Evolutionary conservation across 2,888 invertebrate species (phyloP).

Genomic region (Thymelicus acteon): DNA sequence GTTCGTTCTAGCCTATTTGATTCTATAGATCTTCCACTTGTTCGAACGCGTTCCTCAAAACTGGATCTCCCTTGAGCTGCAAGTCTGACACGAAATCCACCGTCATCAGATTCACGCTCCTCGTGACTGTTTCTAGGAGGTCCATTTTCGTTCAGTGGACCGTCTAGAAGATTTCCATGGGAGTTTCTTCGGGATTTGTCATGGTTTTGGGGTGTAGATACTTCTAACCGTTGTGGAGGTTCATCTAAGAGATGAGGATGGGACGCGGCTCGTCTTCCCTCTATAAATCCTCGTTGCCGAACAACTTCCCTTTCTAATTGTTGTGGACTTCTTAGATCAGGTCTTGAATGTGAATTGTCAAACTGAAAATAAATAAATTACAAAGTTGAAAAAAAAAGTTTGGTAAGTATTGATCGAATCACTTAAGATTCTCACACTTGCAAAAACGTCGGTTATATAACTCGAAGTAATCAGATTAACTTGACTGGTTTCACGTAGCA

Average conservation of each 20-base stretch:
- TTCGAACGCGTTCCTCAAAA: constrained; percentile 76
- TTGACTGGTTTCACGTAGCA: neutral
- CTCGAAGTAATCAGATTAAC: neutral
- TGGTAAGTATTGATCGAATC: neutral
- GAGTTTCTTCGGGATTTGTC: constrained; percentile 83
- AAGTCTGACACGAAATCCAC: constrained; percentile 83
- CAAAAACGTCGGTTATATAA: neutral
- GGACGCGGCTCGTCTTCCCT: constrained; percentile 86
- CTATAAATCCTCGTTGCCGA: constrained; percentile 82
- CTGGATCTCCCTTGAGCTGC: constrained; percentile 71
- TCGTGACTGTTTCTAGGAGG: constrained; percentile 61
- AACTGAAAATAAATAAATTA: constrained; percentile 61
- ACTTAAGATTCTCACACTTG: neutral
- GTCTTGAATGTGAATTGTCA: constrained; percentile 74
- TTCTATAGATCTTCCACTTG: constrained; percentile 74
- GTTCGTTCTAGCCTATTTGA: constrained; percentile 60
- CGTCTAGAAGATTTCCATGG: constrained; percentile 85
- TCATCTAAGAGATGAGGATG: constrained; percentile 87
- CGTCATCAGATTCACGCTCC: constrained; percentile 86
- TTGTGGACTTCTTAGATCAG: constrained; percentile 85
- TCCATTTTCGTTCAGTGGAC: constrained; percentile 60
- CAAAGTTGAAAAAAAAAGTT: neutral
- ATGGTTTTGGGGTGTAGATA: constrained; percentile 68
- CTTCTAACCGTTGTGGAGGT: constrained; percentile 68
- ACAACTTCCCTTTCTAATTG: constrained; percentile 86